phyloP scores from a whole-genome alignment of 2,113 vertebrate species.

The Hemiprocne comata region DNA sequence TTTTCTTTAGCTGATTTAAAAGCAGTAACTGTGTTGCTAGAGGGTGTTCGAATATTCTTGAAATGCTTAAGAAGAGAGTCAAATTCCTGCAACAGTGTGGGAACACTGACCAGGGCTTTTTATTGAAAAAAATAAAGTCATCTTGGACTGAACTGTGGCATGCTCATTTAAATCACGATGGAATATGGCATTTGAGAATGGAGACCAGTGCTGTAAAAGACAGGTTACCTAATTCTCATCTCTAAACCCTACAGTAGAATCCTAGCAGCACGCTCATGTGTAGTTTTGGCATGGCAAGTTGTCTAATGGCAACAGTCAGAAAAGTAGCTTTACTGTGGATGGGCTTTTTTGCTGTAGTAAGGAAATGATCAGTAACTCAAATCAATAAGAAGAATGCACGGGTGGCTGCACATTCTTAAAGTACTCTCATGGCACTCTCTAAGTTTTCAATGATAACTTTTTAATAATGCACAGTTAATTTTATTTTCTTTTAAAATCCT shows the following conservation, averaged over 20 bases:
- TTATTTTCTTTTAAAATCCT: background rate
- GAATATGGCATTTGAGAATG: background rate
- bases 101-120: background rate
- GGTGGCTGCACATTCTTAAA: background rate
- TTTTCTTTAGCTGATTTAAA: background rate
- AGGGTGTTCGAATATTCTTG: background rate
- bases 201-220: background rate
- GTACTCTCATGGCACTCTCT: background rate
- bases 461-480: background rate
- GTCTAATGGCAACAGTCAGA: background rate
- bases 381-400: background rate
- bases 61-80: background rate
- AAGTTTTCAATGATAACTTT: background rate
- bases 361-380: background rate
- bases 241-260: background rate
- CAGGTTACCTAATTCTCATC: background rate
- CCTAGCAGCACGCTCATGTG: background rate
- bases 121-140: background rate
- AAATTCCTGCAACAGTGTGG: background rate
- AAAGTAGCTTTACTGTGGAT: background rate
- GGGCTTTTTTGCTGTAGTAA: background rate
- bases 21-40: background rate
- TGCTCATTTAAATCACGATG: background rate
- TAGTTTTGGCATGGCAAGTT: background rate
- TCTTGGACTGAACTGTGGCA: background rate